A percentile compares a stretch with the other conserved stretches of the same genome.
Evolutionary conservation across 2,113 vertebrate species (phyloP).

Genomic region (Dendrocopos noguchii): DNA sequence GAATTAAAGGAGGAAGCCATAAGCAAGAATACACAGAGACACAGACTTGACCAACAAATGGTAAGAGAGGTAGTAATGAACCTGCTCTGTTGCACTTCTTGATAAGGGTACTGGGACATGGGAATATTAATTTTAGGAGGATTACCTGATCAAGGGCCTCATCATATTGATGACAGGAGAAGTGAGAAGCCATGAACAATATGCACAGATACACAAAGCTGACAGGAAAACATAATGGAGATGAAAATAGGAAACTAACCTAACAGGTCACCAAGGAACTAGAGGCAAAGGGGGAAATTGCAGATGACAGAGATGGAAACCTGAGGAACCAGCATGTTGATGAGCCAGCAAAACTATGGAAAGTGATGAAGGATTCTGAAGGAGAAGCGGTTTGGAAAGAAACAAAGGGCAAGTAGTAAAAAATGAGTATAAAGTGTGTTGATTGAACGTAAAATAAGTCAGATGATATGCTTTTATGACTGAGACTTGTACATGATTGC

Average conservation of each 20-base stretch:
- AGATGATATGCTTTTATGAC: neutral
- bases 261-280: neutral
- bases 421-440: neutral
- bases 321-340: neutral
- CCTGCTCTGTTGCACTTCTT: neutral
- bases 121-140: neutral
- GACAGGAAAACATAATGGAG: neutral
- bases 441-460: neutral
- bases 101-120: neutral
- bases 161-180: neutral
- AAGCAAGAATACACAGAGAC: neutral
- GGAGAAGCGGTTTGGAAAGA: neutral
- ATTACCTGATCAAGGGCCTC: neutral
- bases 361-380: neutral
- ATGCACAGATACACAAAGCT: neutral
- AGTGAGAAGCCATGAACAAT: neutral
- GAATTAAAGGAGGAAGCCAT: neutral
- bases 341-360: neutral
- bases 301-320: neutral
- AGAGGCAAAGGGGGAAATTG: neutral
- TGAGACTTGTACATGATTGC: neutral
- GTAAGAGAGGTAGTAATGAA: neutral
- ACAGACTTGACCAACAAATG: neutral
- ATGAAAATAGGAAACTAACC: neutral
- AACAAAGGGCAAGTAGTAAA: neutral